phyloP scores from a whole-genome alignment of 2,888 invertebrate genomes.

The Meteorus cinctellus region DNA sequence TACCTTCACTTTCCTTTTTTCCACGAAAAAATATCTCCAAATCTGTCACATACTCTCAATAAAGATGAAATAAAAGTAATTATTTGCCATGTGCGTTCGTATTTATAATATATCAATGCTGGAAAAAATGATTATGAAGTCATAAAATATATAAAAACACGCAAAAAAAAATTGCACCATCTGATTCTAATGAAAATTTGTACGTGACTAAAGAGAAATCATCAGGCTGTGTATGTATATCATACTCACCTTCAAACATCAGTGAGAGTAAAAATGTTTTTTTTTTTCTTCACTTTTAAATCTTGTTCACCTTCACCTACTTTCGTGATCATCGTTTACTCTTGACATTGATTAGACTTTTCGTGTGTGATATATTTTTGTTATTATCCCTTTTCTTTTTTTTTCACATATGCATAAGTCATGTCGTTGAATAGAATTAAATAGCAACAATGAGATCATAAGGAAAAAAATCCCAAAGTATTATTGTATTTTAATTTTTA shows the following conservation, averaged over 20 bases:
- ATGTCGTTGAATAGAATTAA: neutral
- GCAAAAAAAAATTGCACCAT: slow-evolving; percentile 10
- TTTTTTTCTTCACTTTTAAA: slow-evolving; percentile 49
- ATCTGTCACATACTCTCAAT: neutral
- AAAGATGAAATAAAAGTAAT: neutral
- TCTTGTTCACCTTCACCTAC: slow-evolving; percentile 67
- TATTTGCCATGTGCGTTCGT: neutral
- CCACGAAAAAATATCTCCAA: neutral
- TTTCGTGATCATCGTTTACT: slow-evolving; percentile 41
- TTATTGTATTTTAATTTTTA: neutral
- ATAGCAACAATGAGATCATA: neutral
- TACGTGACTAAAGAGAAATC: slow-evolving; percentile 22
- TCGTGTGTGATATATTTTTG: slow-evolving; percentile 3
- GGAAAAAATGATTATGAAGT: neutral
- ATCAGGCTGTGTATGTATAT: neutral
- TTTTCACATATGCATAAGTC: neutral
- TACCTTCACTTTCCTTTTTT: neutral
- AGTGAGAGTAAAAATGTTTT: slow-evolving; percentile 15
- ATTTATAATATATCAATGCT: neutral
- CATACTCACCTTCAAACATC: neutral
- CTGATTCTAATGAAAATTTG: slow-evolving; percentile 6
- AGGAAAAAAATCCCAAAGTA: neutral
- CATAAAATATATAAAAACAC: neutral
- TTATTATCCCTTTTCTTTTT: neutral
- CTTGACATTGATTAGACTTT: slow-evolving; percentile 59